These are phyloP conservation scores for Pyrrhia umbra DNA, from an alignment of 2,888 invertebrate species.

Conservation along the genomic window DNA sequence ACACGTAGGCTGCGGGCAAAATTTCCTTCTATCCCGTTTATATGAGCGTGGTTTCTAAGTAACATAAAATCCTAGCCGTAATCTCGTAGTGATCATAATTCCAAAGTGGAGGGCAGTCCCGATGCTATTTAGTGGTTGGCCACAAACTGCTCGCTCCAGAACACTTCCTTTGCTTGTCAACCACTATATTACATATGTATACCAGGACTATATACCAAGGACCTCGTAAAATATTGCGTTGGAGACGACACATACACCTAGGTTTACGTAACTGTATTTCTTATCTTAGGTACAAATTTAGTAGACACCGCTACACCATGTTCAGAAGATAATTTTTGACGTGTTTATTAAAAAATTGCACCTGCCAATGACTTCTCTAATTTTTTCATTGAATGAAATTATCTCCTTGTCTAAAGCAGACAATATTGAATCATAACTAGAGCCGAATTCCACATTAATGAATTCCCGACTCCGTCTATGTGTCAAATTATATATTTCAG, in stretches of 20 bases:
- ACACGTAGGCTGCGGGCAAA: slow-evolving; percentile 44
- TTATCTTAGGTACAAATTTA: too few relatives aligned
- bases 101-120: slow-evolving; percentile 67
- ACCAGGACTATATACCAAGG: slow-evolving; percentile 54
- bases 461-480: slow-evolving; percentile 12
- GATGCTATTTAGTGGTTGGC: slow-evolving; percentile 78
- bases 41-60: slow-evolving; percentile 68
- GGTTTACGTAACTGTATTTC: too few relatives aligned
- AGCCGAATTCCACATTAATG: slow-evolving; percentile 23
- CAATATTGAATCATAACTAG: slow-evolving; percentile 14
- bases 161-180: slow-evolving; percentile 76
- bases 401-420: background rate
- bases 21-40: slow-evolving; percentile 63
- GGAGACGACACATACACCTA: slow-evolving; percentile 26
- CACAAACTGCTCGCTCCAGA: slow-evolving; percentile 75
- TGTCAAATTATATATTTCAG: slow-evolving; percentile 30
- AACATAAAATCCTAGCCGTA: slow-evolving; percentile 70
- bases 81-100: slow-evolving; percentile 72
- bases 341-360: background rate
- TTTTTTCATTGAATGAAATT: background rate
- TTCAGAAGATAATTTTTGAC: background rate
- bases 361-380: background rate
- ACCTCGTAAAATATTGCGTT: slow-evolving; percentile 57
- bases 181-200: slow-evolving; percentile 63
- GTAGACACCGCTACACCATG: too few relatives aligned